Evolutionary conservation across 2,888 invertebrate genomes (phyloP).

Genomic region (Lithophane socia): DNA sequence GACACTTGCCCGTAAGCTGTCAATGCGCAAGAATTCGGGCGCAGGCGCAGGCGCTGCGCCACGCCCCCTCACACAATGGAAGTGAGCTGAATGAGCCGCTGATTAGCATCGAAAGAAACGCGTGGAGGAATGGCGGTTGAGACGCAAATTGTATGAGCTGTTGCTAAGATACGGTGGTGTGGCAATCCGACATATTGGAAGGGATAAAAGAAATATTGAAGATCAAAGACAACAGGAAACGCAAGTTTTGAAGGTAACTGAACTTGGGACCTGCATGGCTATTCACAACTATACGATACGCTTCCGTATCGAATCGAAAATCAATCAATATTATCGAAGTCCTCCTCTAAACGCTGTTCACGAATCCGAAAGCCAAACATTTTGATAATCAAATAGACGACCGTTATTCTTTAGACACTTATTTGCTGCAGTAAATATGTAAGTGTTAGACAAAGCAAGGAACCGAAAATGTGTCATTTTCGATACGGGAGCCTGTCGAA

Average conservation of each 20-base stretch:
- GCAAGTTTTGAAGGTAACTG: neutral
- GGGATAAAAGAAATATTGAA: neutral
- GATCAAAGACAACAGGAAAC: too few relatives aligned
- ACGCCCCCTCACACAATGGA: constrained; percentile 71
- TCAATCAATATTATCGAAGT: neutral
- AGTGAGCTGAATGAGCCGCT: constrained; percentile 55
- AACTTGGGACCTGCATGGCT: neutral
- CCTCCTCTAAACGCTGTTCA: neutral
- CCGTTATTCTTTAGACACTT: neutral
- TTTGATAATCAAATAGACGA: neutral
- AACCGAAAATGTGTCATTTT: neutral
- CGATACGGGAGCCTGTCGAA: neutral
- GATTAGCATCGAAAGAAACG: constrained; percentile 62
- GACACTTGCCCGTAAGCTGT: constrained; percentile 69
- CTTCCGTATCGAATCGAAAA: too few relatives aligned
- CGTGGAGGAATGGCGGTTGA: constrained; percentile 48
- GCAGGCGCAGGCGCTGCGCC: constrained; percentile 75
- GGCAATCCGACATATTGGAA: constrained; percentile 11
- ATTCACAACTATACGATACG: neutral
- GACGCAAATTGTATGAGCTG: constrained; percentile 35
- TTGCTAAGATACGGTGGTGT: constrained; percentile 22
- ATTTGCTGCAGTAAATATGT: too few relatives aligned
- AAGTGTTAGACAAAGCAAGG: neutral
- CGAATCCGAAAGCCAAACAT: neutral
- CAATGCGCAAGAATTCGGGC: constrained; percentile 80